Evolutionary conservation across 2,888 invertebrate genomes (phyloP).

Genomic region (Acanthosepion lycidas): DNA sequence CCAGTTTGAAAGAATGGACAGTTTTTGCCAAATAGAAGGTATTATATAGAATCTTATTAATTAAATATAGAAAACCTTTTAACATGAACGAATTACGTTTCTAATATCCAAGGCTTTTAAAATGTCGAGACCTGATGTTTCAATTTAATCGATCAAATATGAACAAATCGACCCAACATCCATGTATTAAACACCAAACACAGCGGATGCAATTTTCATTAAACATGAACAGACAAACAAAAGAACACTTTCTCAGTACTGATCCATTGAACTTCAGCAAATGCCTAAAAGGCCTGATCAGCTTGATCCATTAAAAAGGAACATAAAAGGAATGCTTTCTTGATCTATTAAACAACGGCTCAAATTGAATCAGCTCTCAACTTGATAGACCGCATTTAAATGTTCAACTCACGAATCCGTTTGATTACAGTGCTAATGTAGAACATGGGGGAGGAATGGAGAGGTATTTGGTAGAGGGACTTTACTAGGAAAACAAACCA

Average conservation of each 20-base stretch:
- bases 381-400: background rate
- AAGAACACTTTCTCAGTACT: background rate
- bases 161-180: background rate
- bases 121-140: background rate
- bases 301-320: conserved; percentile 1
- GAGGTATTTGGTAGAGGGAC: background rate
- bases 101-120: no score
- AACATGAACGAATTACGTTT: no score
- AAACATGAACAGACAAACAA: background rate
- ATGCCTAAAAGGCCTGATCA: background rate
- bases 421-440: background rate
- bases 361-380: conserved; percentile 21
- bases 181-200: background rate
- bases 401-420: background rate
- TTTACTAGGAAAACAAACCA: background rate
- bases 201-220: background rate
- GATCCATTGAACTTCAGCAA: background rate
- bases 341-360: conserved; percentile 33
- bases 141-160: background rate
- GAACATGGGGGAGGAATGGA: background rate
- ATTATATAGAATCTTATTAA: no score
- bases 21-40: no score
- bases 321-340: background rate
- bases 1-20: no score
- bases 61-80: no score